These are phyloP conservation scores for Anoplius nigerrimus DNA, from an alignment of 2,888 invertebrate species.

Conservation along the genomic window DNA sequence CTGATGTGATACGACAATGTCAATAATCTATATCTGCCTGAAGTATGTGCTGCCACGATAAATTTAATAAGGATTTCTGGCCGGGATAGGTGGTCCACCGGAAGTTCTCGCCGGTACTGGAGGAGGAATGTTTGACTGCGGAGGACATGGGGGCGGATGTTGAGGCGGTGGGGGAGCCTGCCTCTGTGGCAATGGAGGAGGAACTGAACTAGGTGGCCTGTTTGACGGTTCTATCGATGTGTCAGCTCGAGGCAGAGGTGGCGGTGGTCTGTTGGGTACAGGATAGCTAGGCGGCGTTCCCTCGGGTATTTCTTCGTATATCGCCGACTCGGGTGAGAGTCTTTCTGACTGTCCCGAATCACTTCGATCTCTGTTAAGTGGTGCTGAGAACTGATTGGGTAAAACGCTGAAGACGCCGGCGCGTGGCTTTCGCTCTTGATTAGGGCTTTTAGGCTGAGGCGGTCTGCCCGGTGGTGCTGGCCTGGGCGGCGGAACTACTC, in stretches of 20 bases:
- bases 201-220: constrained; percentile 60
- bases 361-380: constrained; percentile 33
- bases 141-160: constrained; percentile 71
- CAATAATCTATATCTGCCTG: constrained; percentile 10
- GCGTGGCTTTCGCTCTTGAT: constrained; percentile 64
- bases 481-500: constrained; percentile 76
- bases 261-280: constrained; percentile 70
- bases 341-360: constrained; percentile 51
- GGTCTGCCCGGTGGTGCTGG: constrained; percentile 75
- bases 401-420: constrained; percentile 71
- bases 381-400: constrained; percentile 62
- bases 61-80: constrained; percentile 74
- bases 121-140: constrained; percentile 76
- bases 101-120: constrained; percentile 79
- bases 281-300: constrained; percentile 64
- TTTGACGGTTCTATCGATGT: constrained; percentile 52
- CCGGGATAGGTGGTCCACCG: constrained; percentile 82
- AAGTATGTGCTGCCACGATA: neutral
- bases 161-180: constrained; percentile 69
- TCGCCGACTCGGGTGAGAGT: constrained; percentile 69
- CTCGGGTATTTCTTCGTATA: constrained; percentile 73
- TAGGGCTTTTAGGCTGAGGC: constrained; percentile 67
- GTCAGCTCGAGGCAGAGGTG: constrained; percentile 68
- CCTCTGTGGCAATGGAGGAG: constrained; percentile 70
- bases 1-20: constrained; percentile 2